phyloP scores from a whole-genome alignment of 2,797 vertebrate genomes.

The Novumbra hubbsi region DNA sequence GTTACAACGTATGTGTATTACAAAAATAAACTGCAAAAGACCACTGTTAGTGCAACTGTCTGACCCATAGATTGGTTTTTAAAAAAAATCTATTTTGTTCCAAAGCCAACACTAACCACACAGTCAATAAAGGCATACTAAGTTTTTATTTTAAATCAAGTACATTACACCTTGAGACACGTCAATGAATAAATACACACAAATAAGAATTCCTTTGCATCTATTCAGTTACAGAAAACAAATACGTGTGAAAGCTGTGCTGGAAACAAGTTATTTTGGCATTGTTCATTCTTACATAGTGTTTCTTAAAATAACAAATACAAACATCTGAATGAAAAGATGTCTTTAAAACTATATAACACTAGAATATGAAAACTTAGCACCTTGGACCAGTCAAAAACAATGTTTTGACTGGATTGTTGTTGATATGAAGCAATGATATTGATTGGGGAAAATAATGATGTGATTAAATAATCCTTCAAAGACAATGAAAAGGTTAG shows the following conservation, averaged over 20 bases:
- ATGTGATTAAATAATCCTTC: constrained; percentile 1
- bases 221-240: constrained; percentile 58
- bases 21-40: neutral
- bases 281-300: constrained; percentile 68
- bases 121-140: constrained; percentile 1
- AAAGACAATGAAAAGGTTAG: constrained; percentile 18
- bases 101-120: neutral
- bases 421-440: constrained; percentile 52
- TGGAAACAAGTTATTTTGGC: constrained; percentile 66
- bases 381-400: constrained; percentile 71
- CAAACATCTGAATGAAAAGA: constrained; percentile 53
- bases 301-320: constrained; percentile 59
- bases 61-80: neutral
- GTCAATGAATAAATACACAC: constrained; percentile 68
- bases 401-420: constrained; percentile 56
- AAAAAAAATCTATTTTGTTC: neutral
- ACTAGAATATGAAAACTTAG: constrained; percentile 69
- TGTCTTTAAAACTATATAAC: constrained; percentile 51
- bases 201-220: constrained; percentile 59
- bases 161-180: constrained; percentile 58
- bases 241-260: constrained; percentile 63
- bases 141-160: constrained; percentile 68
- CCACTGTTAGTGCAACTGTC: neutral
- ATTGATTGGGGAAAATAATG: constrained; percentile 36
- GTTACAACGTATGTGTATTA: neutral